Conservation (phyloP, 92 coral and sea anemone genomes). For the Epizoanthus fatuus region DNA sequence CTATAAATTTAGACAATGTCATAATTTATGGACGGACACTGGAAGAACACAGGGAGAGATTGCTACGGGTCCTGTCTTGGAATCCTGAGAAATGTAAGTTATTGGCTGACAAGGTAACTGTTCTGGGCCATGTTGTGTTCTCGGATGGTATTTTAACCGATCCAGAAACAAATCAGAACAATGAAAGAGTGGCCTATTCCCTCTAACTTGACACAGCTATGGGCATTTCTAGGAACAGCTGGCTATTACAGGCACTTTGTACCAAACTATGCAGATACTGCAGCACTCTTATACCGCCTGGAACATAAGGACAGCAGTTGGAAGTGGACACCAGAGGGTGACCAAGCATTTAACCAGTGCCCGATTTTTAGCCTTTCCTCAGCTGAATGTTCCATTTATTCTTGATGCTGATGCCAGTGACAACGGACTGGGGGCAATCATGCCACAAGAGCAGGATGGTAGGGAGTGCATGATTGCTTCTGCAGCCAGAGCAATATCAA, state of each 20-base stretch:
- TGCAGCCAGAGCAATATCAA: no score
- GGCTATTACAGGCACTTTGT: conserved; percentile 55
- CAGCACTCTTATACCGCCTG: conserved; percentile 40
- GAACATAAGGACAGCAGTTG: conserved; percentile 22
- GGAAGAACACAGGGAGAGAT: conserved; percentile 40
- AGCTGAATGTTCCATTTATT: no score
- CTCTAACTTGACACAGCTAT: conserved; percentile 8
- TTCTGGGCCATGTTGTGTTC: conserved; percentile 39
- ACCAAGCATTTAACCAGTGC: conserved; percentile 48
- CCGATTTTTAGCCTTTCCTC: conserved; percentile 32
- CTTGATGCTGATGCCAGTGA: no score
- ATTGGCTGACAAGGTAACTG: conserved; percentile 27
- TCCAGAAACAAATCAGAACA: conserved; percentile 37
- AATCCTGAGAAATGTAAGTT: conserved; percentile 52
- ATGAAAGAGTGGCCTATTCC: conserved; percentile 38
- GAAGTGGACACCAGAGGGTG: conserved; percentile 30
- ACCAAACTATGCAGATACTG: conserved; percentile 43
- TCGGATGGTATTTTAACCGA: conserved; percentile 36
- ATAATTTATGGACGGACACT: conserved; percentile 41
- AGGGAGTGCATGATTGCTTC: no score
- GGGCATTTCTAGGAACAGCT: conserved; percentile 33
- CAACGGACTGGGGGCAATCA: no score
- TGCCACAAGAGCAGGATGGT: no score
- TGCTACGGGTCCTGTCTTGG: conserved; percentile 35
- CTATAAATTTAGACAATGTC: conserved; percentile 52